Percentiles rank a stretch among this genome's conserved stretches.
phyloP scores from a whole-genome alignment of 2,888 invertebrate species.

The Biston betularia region DNA sequence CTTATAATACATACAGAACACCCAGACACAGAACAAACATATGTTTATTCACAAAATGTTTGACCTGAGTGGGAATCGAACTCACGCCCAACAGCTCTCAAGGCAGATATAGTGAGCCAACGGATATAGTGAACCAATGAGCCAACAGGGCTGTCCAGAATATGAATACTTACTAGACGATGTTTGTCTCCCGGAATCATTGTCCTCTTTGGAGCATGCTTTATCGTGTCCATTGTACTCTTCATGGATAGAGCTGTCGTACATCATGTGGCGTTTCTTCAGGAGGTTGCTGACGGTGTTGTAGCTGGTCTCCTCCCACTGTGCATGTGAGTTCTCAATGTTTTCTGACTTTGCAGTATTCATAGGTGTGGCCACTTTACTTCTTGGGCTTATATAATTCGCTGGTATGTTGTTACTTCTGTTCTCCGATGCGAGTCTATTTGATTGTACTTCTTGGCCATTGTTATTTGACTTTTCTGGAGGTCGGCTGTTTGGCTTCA shows the following conservation, averaged over 20 bases:
- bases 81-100: too few relatives aligned
- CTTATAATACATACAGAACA: too few relatives aligned
- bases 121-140: too few relatives aligned
- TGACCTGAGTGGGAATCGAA: too few relatives aligned
- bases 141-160: too few relatives aligned
- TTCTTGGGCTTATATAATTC: not conserved
- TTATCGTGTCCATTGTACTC: slow-evolving; percentile 22
- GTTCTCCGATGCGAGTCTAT: too few relatives aligned
- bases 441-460: not conserved
- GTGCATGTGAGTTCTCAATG: not conserved
- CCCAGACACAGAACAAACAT: too few relatives aligned
- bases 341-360: not conserved
- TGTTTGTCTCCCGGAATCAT: slow-evolving; percentile 64
- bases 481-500: not conserved
- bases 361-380: not conserved
- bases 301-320: not conserved
- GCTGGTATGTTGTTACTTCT: not conserved
- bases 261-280: slow-evolving; percentile 56
- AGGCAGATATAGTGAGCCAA: too few relatives aligned
- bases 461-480: not conserved
- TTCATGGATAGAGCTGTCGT: slow-evolving; percentile 42
- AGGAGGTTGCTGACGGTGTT: slow-evolving; percentile 59
- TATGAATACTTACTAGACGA: slow-evolving; percentile 61
- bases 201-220: slow-evolving; percentile 48
- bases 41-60: too few relatives aligned